Evolutionary conservation across 1,140 invertebrate genomes (phyloP), one percentile per base, ranked within the genome.

Genomic region (Rhyzopertha dominica): DNA sequence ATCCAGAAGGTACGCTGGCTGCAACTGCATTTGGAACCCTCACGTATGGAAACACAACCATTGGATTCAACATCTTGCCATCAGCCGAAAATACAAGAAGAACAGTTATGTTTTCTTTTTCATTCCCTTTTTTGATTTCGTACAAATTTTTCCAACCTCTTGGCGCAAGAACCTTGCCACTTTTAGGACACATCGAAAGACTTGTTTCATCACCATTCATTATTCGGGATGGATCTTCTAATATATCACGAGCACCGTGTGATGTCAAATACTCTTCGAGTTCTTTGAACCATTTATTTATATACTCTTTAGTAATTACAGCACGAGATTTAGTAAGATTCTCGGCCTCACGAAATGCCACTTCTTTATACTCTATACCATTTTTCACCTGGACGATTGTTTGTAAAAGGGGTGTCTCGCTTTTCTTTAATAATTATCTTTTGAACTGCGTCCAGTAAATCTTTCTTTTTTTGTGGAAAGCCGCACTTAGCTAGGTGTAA

Each of bases 41-140:
- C 17, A 55, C 43, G 37, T 47, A 58, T 22, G 53, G 47, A 47
- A 54, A 58, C 59, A 43, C 14, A 31, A 19, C 58, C 58, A 58
- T 43, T 14, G 54, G 56, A 13, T 29, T 24, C 20, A 44, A 14
- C 13, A 34, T 42, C 22, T 50, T 37, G 26, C 62, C 61, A 42
- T 43, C 37, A 13, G 56, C 62, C 37, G 49, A 53, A 46, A 62
- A 64, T 16, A 50, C 44, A 35, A 49, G 28, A 22, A 66, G 28
- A 13, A 57, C 56, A 8, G 62, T 66, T 13, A 64, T 56, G 12
- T 30, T 51, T 44, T 66, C 62, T 51, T 62, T 65, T 23, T 55
- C 58, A 28, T 51, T 49, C 7, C 55, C 43, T 25, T 7, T 43
- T 31, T 45, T 32, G 16, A 60, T 51, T 23, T 56, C 32, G 32